phyloP scores from a whole-genome alignment of 2,113 vertebrate species.

The Pygathrix nemaeus region DNA sequence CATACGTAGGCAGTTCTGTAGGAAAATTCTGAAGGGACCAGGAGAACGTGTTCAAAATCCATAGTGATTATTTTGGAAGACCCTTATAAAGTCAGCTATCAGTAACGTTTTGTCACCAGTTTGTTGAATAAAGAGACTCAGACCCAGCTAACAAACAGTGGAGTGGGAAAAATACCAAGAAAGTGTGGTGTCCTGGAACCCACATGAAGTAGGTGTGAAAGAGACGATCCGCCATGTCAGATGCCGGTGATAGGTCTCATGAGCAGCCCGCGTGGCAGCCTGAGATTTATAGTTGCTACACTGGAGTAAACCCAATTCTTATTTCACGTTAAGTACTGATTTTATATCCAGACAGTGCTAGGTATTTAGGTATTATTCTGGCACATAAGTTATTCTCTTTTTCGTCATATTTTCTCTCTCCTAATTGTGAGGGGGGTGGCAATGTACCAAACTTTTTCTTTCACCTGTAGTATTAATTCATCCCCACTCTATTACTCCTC shows the following conservation, averaged over 20 bases:
- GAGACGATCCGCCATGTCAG: neutral
- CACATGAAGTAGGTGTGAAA: neutral
- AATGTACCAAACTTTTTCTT: neutral
- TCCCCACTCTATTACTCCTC: neutral
- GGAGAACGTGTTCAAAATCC: neutral
- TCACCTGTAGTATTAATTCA: neutral
- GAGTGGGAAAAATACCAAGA: neutral
- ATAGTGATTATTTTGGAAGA: neutral
- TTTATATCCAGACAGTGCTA: neutral
- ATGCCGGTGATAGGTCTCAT: neutral
- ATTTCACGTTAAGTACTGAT: neutral
- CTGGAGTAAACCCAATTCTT: neutral
- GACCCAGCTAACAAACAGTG: neutral
- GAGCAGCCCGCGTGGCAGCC: too few relatives aligned
- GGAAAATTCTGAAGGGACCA: neutral
- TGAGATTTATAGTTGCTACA: neutral
- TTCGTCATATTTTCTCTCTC: neutral
- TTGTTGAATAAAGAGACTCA: neutral
- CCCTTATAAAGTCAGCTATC: neutral
- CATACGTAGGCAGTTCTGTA: neutral
- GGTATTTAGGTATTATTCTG: neutral
- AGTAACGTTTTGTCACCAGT: neutral
- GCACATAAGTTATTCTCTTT: neutral
- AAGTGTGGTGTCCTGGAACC: neutral
- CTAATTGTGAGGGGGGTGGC: neutral